These are phyloP conservation scores for Delichon dasypus DNA, from an alignment of 2,797 vertebrate genomes.

Conservation along the genomic window DNA sequence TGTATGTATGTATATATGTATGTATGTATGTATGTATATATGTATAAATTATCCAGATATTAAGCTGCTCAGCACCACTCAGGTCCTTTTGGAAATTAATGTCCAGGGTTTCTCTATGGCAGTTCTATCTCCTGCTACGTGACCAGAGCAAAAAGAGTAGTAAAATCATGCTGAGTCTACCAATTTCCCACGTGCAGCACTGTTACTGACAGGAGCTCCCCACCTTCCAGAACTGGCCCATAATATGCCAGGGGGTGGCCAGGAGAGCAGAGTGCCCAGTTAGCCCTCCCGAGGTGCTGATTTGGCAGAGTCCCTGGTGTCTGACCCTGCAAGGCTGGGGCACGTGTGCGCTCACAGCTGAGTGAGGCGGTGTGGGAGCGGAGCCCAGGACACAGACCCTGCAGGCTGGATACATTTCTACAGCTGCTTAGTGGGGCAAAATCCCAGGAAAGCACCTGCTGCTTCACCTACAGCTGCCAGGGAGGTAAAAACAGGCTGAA, in stretches of 20 bases:
- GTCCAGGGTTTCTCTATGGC: not conserved
- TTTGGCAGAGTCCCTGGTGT: not conserved
- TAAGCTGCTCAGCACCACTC: not conserved
- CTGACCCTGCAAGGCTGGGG: not conserved
- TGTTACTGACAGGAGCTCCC: not conserved
- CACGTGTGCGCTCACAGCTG: not conserved
- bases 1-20: too few species aligned
- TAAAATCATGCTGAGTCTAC: not conserved
- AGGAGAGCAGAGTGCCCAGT: not conserved
- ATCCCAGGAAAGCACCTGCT: slow-evolving; percentile 34
- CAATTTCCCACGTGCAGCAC: not conserved
- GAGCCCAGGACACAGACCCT: not conserved
- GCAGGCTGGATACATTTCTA: not conserved
- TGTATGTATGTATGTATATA: too few species aligned
- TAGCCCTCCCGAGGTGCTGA: not conserved
- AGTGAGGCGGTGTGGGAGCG: rapidly evolving
- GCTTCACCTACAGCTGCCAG: slow-evolving; percentile 45
- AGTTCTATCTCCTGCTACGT: not conserved
- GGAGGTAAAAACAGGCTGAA: not conserved
- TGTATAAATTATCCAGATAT: not conserved
- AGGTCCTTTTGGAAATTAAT: not conserved
- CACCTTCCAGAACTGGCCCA: not conserved
- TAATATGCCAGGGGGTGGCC: not conserved
- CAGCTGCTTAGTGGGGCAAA: slow-evolving; percentile 2
- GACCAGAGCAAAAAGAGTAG: not conserved